phyloP scores from a whole-genome alignment of 2,888 invertebrate species.

The Himalopsyche tibetana region DNA sequence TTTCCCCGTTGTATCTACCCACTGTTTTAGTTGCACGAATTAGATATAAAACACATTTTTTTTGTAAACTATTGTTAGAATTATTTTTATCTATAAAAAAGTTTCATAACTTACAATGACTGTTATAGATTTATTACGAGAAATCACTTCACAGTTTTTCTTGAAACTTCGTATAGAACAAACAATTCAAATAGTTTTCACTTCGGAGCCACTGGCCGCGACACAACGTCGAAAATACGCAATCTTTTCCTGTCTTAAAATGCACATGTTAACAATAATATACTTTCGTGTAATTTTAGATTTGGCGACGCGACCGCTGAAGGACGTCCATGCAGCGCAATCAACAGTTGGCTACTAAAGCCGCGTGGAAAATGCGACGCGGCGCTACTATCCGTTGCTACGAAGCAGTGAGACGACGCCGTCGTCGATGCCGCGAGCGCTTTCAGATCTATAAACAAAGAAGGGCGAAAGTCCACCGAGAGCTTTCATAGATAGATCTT shows the following conservation, averaged over 20 bases:
- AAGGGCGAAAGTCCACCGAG: constrained; percentile 10
- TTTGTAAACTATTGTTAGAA: no score
- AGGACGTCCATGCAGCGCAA: constrained; percentile 51
- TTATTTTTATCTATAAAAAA: no score
- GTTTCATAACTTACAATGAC: no score
- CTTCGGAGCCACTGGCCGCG: constrained; percentile 26
- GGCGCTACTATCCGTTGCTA: neutral
- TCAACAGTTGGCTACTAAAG: constrained; percentile 57
- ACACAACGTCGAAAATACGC: constrained; percentile 27
- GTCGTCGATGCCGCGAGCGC: neutral
- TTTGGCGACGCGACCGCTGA: constrained; percentile 2
- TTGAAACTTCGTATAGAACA: no score
- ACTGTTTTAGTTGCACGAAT: no score
- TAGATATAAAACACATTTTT: no score
- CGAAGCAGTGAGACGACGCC: neutral
- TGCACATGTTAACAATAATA: constrained; percentile 52
- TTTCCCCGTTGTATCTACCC: no score
- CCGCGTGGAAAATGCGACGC: neutral
- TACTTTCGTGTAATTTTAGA: constrained; percentile 1
- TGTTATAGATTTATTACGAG: no score
- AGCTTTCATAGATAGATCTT: neutral
- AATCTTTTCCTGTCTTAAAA: constrained; percentile 21
- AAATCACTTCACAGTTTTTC: no score
- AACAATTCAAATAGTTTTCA: constrained; percentile 34
- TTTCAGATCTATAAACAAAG: constrained; percentile 28